Percentiles rank a stretch among this genome's conserved stretches.
phyloP scores from a whole-genome alignment of 1,140 invertebrate species.

The Nephila pilipes region DNA sequence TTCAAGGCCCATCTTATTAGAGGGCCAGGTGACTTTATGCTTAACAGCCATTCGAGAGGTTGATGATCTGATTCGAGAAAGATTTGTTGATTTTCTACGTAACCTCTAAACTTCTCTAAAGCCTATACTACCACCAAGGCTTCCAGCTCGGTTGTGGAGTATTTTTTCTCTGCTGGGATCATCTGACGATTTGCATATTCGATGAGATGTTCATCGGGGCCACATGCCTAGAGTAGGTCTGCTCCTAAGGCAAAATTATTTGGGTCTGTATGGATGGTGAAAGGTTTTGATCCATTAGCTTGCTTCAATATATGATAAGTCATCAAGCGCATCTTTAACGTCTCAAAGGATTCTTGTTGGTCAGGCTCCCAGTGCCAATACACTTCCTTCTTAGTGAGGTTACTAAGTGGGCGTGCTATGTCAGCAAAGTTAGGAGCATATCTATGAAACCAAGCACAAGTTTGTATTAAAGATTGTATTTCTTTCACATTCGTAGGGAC shows the following conservation, averaged over 20 bases:
- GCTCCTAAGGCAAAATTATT: slow-evolving; percentile 77
- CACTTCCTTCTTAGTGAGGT: slow-evolving; percentile 56
- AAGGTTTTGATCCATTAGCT: background rate
- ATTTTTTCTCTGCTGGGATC: slow-evolving; percentile 81
- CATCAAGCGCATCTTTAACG: slow-evolving; percentile 78
- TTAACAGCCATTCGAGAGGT: slow-evolving; percentile 81
- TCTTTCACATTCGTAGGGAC: slow-evolving; percentile 76
- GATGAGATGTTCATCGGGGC: slow-evolving; percentile 80
- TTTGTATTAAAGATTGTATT: slow-evolving; percentile 74
- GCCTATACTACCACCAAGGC: slow-evolving; percentile 83
- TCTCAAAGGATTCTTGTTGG: slow-evolving; percentile 75
- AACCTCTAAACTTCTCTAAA: too few species aligned
- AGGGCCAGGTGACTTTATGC: background rate
- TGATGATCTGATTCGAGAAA: slow-evolving; percentile 81
- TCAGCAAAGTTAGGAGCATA: slow-evolving; percentile 78
- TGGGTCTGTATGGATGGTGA: slow-evolving; percentile 61
- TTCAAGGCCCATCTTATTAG: slow-evolving; percentile 17
- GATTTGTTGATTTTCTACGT: too few species aligned
- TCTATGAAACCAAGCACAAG: slow-evolving; percentile 76
- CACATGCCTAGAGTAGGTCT: slow-evolving; percentile 79
- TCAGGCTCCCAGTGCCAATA: too few species aligned
- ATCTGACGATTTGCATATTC: slow-evolving; percentile 82
- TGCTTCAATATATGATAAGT: slow-evolving; percentile 64
- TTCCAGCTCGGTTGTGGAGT: slow-evolving; percentile 82
- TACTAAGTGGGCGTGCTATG: slow-evolving; percentile 72